A percentile compares a stretch with the other conserved stretches of the same genome.
Evolutionary conservation across 2,888 invertebrate species (phyloP).

Genomic region (Synanthedon formicaeformis): DNA sequence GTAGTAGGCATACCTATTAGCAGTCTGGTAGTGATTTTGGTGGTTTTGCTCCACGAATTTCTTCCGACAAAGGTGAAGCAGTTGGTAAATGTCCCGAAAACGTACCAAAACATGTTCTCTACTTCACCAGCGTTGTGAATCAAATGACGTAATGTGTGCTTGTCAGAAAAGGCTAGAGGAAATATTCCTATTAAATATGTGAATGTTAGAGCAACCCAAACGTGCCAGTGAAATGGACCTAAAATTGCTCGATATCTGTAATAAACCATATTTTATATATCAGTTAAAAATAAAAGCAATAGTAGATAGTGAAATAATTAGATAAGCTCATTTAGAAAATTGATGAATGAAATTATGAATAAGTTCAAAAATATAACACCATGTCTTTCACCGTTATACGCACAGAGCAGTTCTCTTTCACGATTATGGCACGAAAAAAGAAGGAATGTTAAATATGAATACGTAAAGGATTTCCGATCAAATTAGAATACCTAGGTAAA

Average conservation of each 20-base stretch:
- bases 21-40: constrained; percentile 76
- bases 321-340: too few relatives aligned
- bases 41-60: constrained; percentile 78
- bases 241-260: constrained; percentile 83
- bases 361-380: background rate
- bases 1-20: constrained; percentile 72
- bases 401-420: too few relatives aligned
- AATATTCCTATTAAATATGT: constrained; percentile 81
- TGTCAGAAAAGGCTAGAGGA: constrained; percentile 80
- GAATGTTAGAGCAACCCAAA: constrained; percentile 80
- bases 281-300: too few relatives aligned
- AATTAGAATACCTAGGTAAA: constrained; percentile 70
- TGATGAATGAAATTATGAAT: background rate
- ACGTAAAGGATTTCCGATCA: too few relatives aligned
- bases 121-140: constrained; percentile 77
- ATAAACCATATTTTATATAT: constrained; percentile 2
- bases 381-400: too few relatives aligned
- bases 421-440: too few relatives aligned
- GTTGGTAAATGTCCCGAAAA: constrained; percentile 87
- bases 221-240: constrained; percentile 86
- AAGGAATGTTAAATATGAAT: too few relatives aligned
- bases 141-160: constrained; percentile 74
- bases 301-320: too few relatives aligned
- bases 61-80: constrained; percentile 78
- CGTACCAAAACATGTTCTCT: constrained; percentile 90